phyloP scores from a whole-genome alignment of 1,140 invertebrate genomes.

The Sinonovacula constricta region DNA sequence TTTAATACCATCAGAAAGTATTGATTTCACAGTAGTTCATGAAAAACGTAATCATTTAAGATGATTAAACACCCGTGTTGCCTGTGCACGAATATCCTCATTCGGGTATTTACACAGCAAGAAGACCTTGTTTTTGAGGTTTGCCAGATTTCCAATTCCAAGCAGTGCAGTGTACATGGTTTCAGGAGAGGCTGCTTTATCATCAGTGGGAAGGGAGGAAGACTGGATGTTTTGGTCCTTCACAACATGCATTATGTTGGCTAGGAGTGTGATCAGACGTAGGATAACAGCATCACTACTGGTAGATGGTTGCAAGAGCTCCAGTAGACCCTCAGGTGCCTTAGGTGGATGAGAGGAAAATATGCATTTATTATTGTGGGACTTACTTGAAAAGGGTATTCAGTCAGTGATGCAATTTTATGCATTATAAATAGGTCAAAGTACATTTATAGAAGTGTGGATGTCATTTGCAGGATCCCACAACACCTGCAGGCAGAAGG shows the following conservation, averaged over 20 bases:
- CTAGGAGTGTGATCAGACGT: slow-evolving; percentile 81
- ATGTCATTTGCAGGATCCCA: too few relatives aligned
- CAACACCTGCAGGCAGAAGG: too few relatives aligned
- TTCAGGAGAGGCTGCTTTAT: slow-evolving; percentile 83
- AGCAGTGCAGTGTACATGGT: slow-evolving; percentile 82
- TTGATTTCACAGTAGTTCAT: too few relatives aligned
- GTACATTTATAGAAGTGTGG: too few relatives aligned
- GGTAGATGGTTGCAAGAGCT: slow-evolving; percentile 77
- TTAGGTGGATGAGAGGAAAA: slow-evolving; percentile 52
- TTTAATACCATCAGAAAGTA: too few relatives aligned
- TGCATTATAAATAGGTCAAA: too few relatives aligned
- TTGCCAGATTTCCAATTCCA: slow-evolving; percentile 78
- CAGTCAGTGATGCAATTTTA: too few relatives aligned
- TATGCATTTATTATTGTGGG: background rate
- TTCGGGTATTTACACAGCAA: slow-evolving; percentile 80
- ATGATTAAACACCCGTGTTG: slow-evolving; percentile 68
- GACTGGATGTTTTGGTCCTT: slow-evolving; percentile 78
- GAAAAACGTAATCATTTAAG: too few relatives aligned
- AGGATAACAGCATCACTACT: slow-evolving; percentile 81
- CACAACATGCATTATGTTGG: slow-evolving; percentile 80
- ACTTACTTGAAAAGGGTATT: too few relatives aligned
- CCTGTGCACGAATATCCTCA: slow-evolving; percentile 79
- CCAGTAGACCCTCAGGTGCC: slow-evolving; percentile 81
- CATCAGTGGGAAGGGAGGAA: slow-evolving; percentile 80
- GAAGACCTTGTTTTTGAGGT: slow-evolving; percentile 79